phyloP scores from a whole-genome alignment of 2,797 vertebrate species.

The Pempheris klunzingeri region DNA sequence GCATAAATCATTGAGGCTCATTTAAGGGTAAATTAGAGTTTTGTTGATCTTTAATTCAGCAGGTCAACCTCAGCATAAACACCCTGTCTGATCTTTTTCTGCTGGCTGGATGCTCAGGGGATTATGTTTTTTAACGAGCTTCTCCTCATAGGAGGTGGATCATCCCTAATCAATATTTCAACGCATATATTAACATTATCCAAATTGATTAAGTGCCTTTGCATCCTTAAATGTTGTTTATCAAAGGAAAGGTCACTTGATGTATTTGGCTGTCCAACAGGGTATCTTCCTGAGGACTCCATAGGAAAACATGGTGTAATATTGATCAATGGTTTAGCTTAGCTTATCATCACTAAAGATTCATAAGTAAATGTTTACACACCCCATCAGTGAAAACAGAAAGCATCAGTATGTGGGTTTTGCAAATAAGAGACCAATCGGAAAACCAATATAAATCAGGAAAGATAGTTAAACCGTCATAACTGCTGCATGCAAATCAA shows the following conservation, averaged over 20 bases:
- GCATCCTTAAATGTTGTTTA: slow-evolving; percentile 76
- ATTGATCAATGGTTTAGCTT: slow-evolving; percentile 77
- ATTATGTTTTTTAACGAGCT: slow-evolving; percentile 83
- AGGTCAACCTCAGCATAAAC: slow-evolving; percentile 82
- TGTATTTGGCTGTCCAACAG: slow-evolving; percentile 79
- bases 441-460: slow-evolving; percentile 10
- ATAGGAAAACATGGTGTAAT: slow-evolving; percentile 77
- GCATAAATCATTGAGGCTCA: slow-evolving; percentile 77
- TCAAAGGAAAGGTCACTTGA: slow-evolving; percentile 83
- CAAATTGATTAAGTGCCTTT: slow-evolving; percentile 73
- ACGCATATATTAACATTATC: slow-evolving; percentile 88
- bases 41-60: slow-evolving; percentile 88
- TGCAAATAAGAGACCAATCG: slow-evolving; percentile 14
- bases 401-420: slow-evolving; percentile 21
- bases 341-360: slow-evolving; percentile 58
- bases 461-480: slow-evolving; percentile 12
- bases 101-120: slow-evolving; percentile 79
- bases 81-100: slow-evolving; percentile 79
- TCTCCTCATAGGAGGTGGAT: slow-evolving; percentile 77
- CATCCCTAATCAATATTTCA: slow-evolving; percentile 87
- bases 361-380: slow-evolving; percentile 63
- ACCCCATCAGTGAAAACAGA: slow-evolving; percentile 25
- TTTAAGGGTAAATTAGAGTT: slow-evolving; percentile 82
- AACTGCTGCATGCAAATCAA: slow-evolving; percentile 47
- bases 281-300: slow-evolving; percentile 74